A percentile compares a stretch with the other conserved stretches of the same genome.
phyloP scores from a whole-genome alignment of 1,140 invertebrate species.

The Trachymyrmex cornetzi region DNA sequence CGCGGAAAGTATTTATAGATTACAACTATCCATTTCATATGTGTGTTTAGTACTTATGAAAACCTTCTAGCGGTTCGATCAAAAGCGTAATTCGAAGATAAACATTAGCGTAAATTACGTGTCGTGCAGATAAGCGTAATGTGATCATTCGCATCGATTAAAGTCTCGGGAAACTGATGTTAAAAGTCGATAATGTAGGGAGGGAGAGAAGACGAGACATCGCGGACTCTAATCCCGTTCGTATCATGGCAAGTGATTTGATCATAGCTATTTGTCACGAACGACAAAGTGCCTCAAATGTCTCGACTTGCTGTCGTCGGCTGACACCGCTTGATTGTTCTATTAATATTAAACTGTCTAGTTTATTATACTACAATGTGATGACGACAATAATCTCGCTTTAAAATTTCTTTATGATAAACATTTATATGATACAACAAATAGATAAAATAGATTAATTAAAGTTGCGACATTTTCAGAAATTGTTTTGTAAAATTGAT shows the following conservation, averaged over 20 bases:
- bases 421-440: not conserved
- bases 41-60: not conserved
- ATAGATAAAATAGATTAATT: not conserved
- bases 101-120: constrained; percentile 38
- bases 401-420: not conserved
- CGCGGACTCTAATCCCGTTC: constrained; percentile 27
- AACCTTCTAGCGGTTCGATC: constrained; percentile 5
- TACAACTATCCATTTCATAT: not conserved
- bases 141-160: constrained; percentile 34
- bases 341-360: not conserved
- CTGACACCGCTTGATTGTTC: constrained; percentile 34
- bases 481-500: not conserved
- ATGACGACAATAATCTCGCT: not conserved
- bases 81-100: constrained; percentile 26
- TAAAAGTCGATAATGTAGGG: not conserved
- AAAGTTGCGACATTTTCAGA: not conserved
- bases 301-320: constrained; percentile 26
- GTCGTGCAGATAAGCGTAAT: constrained; percentile 27
- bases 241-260: constrained; percentile 22
- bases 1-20: not conserved
- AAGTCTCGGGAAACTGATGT: constrained; percentile 16
- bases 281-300: constrained; percentile 13
- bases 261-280: constrained; percentile 49
- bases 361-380: not conserved
- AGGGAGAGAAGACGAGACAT: constrained; percentile 15